Evolutionary conservation across 2,797 vertebrate genomes (phyloP), one percentile per base, ranked within the genome.

Genomic region (Rhinella marina): DNA sequence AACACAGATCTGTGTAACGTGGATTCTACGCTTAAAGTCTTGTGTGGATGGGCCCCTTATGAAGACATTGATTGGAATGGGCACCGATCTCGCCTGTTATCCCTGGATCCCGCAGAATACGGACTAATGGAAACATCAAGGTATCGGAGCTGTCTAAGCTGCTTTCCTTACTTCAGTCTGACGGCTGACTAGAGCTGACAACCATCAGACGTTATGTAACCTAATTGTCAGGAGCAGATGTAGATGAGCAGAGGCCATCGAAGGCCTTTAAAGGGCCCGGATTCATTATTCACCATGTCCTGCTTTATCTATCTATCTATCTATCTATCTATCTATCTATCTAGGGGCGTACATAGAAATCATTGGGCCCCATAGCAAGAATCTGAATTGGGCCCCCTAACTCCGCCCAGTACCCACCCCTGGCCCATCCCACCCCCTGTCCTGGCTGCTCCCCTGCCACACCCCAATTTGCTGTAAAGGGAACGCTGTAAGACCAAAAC

Each of bases 91-190:
- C 14, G 27, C 57, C 52, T 73, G 1, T 32, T 54, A 19, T 68
- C 50, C 5, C 52, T 0, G 48, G 68, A 68, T 50, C 52, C 32
- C 13, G 54, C 50, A 73, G 52, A 29, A 84, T 59, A 29, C 59
- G 68, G 66, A 56, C 57, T 72, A 27, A 29, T 32, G 66, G 68
- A 12, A 1, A 56, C 68, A 25, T 73, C 82, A 57, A 73, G 19
- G 82, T 70, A 41, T 73, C 82, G 25, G 29, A 72, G 50, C 21
- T 56, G 81, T 83, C 81, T 70, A 19, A 57, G 25, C 13, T 27
- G 6, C 50, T 52, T 23, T 21, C 10, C 70, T 57, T 70, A 82
- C n/a, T 54, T 68, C 56, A 82, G 50, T 54, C 50, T 73, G 66
- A 57, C 56, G 81, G 23, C 4, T 68, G 66, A 73, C 11, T 23